phyloP scores from a whole-genome alignment of 2,888 invertebrate species.

The Eugnorisma glareosa region DNA sequence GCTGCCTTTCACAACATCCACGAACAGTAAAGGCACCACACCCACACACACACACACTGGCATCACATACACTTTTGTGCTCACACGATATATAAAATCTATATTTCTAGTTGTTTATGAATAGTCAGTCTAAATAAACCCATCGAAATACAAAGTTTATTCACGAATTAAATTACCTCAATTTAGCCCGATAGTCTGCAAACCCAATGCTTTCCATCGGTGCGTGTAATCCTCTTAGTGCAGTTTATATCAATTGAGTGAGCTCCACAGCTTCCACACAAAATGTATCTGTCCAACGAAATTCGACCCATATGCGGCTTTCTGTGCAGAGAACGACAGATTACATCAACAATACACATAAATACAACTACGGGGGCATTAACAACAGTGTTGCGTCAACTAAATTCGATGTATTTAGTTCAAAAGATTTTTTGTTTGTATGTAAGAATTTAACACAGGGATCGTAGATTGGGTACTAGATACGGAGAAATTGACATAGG shows the following conservation, averaged over 20 bases:
- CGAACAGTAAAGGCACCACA: not conserved
- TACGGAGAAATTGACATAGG: not conserved
- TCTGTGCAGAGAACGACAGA: not conserved
- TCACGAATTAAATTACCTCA: conserved; percentile 44
- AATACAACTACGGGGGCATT: not conserved
- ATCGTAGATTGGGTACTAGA: not conserved
- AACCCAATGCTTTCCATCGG: conserved; percentile 24
- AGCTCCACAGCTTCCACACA: conserved; percentile 17
- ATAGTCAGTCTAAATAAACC: not conserved
- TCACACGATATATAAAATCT: not conserved
- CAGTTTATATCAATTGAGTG: conserved; percentile 59
- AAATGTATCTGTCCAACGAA: conserved; percentile 37
- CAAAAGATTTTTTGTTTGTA: not conserved
- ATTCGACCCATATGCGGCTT: conserved; percentile 6
- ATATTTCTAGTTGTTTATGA: not conserved
- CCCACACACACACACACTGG: too few relatives aligned
- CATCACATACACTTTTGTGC: not conserved
- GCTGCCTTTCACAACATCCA: not conserved
- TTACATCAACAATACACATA: not conserved
- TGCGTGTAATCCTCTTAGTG: conserved; percentile 61
- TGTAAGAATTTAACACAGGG: not conserved
- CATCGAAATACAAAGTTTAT: conserved; percentile 12
- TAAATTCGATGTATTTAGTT: not conserved
- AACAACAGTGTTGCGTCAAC: not conserved
- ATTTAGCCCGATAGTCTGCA: conserved; percentile 30